A percentile compares a stretch with the other conserved stretches of the same genome.
Conservation (phyloP, 2,113 vertebrate genomes). For the Periophthalmodon schlosseri region DNA sequence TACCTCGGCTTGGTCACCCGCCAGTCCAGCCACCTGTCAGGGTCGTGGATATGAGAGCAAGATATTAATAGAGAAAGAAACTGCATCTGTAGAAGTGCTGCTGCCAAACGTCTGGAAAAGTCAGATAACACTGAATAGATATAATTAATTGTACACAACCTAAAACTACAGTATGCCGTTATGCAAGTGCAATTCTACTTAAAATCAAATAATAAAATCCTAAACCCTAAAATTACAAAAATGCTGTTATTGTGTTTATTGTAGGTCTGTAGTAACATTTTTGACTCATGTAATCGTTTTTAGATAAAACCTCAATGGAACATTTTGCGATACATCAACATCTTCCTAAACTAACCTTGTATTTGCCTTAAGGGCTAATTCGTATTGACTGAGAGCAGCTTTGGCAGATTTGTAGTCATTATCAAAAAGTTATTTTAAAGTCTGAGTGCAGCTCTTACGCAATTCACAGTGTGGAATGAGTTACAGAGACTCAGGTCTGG, state of each 20-base stretch:
- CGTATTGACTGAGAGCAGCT: slow-evolving; percentile 30
- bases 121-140: neutral
- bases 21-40: slow-evolving; percentile 52
- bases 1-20: slow-evolving; percentile 20
- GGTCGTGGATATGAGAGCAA: slow-evolving; percentile 10
- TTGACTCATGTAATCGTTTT: slow-evolving; percentile 24
- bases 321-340: slow-evolving; percentile 36
- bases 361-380: slow-evolving; percentile 38
- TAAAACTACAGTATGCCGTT: neutral
- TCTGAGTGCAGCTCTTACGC: slow-evolving; percentile 27
- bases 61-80: slow-evolving; percentile 41
- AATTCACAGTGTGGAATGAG: slow-evolving; percentile 12
- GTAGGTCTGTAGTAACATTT: slow-evolving; percentile 16
- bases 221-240: neutral
- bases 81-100: slow-evolving; percentile 8
- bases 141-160: neutral
- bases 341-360: slow-evolving; percentile 31
- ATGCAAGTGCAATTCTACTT: neutral
- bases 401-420: slow-evolving; percentile 43
- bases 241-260: neutral
- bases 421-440: slow-evolving; percentile 39
- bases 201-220: neutral
- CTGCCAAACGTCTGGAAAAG: slow-evolving; percentile 5
- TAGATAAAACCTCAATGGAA: slow-evolving; percentile 28
- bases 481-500: neutral